Base-by-base conservation (phyloP, 1,140 invertebrate genomes). In the Odontomachus brunneus region DNA sequence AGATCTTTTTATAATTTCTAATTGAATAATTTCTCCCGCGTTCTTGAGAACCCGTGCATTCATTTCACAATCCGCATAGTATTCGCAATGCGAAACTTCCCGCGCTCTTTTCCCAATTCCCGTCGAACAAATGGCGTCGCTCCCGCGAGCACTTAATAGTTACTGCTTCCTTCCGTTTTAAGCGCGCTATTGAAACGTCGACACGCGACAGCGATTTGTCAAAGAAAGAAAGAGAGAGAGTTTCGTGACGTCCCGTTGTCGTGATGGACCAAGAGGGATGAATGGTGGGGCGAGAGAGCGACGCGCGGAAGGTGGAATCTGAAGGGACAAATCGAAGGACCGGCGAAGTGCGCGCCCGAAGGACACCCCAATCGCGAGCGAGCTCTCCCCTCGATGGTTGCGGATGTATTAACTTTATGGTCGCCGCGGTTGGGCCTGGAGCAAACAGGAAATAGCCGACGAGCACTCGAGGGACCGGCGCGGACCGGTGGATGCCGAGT, bases 201-300 rank as follows among this genome's bases (percentile, higher is more conserved):
- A 85, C 93, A 94, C 93, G 93, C 92, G 93, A 90, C 91, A 44
- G 9, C 92, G 92, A 94, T 94, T 94, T 94, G 93, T 94, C 92
- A 91, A 88, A 33, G 5, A 33, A 33, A 33, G 38, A 11, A 11
- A 44, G 9, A 63, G 62, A 87, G 73, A 55, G 73, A 80, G 53
- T 29, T 75, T 86, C 84, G 81, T 62, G n/a, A 29, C 60, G 15
- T 19, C 12, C 60, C 67, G 48, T 75, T 63, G 69, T 83, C 74
- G 65, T 44, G 71, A 12, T 24, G 67, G 62, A 57, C 63, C 24
- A 49, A 22, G 69, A 24, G 69, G 33, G 33, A 66, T 53, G 51
- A 59, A 57, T 24, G 53, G 29, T 48, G 22, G n/a, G n/a, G n/a
- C n/a, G n/a, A n/a, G n/a, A n/a, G n/a, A n/a, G n/a, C 48, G 38